These are phyloP conservation scores for Puffinus mauretanicus DNA, from an alignment of 2,113 vertebrate genomes.

Conservation along the genomic window DNA sequence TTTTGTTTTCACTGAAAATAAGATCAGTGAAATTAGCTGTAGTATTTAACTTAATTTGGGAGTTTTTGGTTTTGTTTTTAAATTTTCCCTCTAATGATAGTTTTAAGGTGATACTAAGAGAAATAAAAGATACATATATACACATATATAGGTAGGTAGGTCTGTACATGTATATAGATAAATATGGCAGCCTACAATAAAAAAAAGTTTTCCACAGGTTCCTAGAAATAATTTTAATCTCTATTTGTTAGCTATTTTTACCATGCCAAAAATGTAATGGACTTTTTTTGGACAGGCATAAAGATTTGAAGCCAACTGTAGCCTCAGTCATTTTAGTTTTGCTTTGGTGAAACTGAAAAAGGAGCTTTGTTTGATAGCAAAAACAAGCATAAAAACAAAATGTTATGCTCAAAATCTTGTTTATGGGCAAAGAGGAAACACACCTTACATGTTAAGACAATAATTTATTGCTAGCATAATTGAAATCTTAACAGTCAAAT, in stretches of 20 bases:
- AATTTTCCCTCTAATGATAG: background rate
- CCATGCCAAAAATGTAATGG: background rate
- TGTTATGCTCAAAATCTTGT: background rate
- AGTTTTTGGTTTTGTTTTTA: background rate
- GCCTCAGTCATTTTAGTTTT: background rate
- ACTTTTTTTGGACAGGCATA: background rate
- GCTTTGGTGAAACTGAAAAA: background rate
- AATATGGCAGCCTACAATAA: background rate
- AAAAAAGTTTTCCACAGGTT: background rate
- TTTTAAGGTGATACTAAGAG: background rate
- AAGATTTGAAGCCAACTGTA: background rate
- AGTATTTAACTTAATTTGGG: background rate
- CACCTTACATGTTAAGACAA: background rate
- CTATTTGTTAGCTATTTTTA: background rate
- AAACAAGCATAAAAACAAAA: background rate
- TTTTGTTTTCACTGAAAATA: background rate
- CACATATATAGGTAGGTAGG: background rate
- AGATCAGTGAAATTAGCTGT: background rate
- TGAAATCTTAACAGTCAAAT: background rate
- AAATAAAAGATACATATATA: background rate
- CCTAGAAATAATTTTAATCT: background rate
- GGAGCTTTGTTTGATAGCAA: accelerated
- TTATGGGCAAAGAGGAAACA: background rate
- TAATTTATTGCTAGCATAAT: background rate
- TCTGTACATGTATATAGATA: background rate